These are phyloP conservation scores for Drosophila merina DNA, from an alignment of 2,888 invertebrate species.

Conservation along the genomic window DNA sequence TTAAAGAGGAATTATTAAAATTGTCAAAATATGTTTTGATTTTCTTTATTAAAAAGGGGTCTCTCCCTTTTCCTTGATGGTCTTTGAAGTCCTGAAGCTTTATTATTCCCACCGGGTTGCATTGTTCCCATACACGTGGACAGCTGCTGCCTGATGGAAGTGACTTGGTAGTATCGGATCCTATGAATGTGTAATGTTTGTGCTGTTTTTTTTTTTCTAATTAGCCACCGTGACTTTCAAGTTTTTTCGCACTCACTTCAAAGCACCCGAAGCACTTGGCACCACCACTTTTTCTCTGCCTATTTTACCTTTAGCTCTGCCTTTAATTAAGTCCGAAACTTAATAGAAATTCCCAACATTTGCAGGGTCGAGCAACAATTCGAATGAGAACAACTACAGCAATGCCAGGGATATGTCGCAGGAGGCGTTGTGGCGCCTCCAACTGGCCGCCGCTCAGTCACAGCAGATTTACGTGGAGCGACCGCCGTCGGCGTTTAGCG, in stretches of 20 bases:
- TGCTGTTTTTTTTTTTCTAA: slow-evolving; percentile 48
- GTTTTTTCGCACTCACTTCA: slow-evolving; percentile 41
- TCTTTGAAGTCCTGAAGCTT: too few species aligned
- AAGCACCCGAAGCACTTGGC: slow-evolving; percentile 21
- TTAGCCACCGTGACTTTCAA: slow-evolving; percentile 67
- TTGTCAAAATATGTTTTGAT: background rate
- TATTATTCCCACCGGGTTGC: too few species aligned
- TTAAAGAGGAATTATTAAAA: background rate
- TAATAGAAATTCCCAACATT: background rate
- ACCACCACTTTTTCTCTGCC: slow-evolving; percentile 21
- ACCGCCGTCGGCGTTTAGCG: slow-evolving; percentile 77
- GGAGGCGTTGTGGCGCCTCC: slow-evolving; percentile 80
- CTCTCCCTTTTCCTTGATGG: too few species aligned
- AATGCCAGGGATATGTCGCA: slow-evolving; percentile 77
- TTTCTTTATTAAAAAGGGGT: background rate
- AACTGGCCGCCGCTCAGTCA: slow-evolving; percentile 71
- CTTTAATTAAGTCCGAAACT: background rate
- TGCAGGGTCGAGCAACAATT: slow-evolving; percentile 50
- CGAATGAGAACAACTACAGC: slow-evolving; percentile 80
- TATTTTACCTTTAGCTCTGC: background rate
- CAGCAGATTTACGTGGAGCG: slow-evolving; percentile 80
- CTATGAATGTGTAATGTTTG: slow-evolving; percentile 5
- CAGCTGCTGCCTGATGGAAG: slow-evolving; percentile 53
- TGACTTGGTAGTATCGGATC: slow-evolving; percentile 46
- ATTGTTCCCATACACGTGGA: slow-evolving; percentile 23